phyloP scores from a whole-genome alignment of 2,113 vertebrate species.

The Engystomops pustulosus region DNA sequence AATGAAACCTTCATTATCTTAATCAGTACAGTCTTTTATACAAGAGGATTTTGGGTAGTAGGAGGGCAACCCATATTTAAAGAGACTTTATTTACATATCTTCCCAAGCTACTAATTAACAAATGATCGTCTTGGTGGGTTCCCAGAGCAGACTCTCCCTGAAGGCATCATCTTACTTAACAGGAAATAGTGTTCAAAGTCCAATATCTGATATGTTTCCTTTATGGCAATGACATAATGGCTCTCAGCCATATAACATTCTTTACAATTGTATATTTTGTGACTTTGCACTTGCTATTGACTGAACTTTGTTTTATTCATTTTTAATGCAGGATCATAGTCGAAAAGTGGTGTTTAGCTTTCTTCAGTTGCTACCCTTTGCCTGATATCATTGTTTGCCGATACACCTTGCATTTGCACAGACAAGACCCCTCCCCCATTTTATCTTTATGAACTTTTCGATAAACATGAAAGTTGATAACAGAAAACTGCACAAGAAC shows the following conservation, averaged over 20 bases:
- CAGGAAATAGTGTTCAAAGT: constrained; percentile 27
- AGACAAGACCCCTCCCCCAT: background rate
- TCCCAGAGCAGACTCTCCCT: constrained; percentile 18
- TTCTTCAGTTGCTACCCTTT: background rate
- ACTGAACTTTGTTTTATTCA: background rate
- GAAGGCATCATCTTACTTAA: constrained; percentile 7
- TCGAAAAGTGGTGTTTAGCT: background rate
- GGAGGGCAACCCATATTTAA: constrained; percentile 13
- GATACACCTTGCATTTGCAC: background rate
- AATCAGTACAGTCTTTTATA: constrained; percentile 22
- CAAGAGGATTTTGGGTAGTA: constrained; percentile 30
- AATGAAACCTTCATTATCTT: constrained; percentile 44
- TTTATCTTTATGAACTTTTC: constrained; percentile 27
- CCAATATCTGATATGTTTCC: constrained; percentile 1
- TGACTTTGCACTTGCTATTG: background rate
- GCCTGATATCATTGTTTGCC: background rate
- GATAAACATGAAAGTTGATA: background rate
- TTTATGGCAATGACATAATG: background rate
- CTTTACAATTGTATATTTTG: no score
- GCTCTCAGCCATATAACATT: background rate
- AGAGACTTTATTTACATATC: constrained; percentile 36
- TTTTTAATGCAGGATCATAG: background rate
- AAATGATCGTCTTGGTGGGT: constrained; percentile 35
- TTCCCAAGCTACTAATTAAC: constrained; percentile 42
- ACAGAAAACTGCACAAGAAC: background rate